Conservation (phyloP, 2,797 vertebrate genomes). For the Apogon hyalosoma region DNA sequence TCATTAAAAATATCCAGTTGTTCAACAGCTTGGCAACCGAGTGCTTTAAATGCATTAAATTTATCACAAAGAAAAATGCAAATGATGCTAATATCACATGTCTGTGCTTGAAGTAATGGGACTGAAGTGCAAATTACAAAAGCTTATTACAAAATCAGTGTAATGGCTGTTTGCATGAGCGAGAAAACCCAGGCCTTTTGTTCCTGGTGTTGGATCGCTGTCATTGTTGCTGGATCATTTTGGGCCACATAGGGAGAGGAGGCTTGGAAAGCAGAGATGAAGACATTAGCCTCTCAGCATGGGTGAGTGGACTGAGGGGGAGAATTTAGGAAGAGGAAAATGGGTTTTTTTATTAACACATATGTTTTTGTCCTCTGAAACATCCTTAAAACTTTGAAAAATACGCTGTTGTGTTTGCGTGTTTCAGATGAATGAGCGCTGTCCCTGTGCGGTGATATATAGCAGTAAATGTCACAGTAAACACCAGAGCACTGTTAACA, state of each 20-base stretch:
- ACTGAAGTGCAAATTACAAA: constrained; percentile 31
- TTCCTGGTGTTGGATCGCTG: constrained; percentile 55
- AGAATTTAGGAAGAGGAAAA: constrained; percentile 45
- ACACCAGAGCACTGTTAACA: too few relatives aligned
- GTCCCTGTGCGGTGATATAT: constrained; percentile 9
- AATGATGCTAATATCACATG: constrained; percentile 1
- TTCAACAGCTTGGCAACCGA: background rate
- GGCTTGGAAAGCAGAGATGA: constrained; percentile 60
- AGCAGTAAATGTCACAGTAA: background rate
- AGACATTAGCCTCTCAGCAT: constrained; percentile 72
- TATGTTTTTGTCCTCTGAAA: constrained; percentile 52
- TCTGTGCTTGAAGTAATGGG: background rate
- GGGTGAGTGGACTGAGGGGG: constrained; percentile 56
- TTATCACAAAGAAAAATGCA: constrained; percentile 2
- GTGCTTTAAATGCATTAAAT: background rate
- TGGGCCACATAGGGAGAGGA: constrained; percentile 57
- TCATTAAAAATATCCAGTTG: background rate
- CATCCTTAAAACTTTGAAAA: constrained; percentile 31
- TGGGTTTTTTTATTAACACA: constrained; percentile 36
- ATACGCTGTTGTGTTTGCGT: constrained; percentile 46
- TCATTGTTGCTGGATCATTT: constrained; percentile 63
- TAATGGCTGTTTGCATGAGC: constrained; percentile 41
- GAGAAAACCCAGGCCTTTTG: constrained; percentile 37
- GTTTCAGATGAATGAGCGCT: constrained; percentile 27
- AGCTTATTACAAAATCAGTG: constrained; percentile 22